phyloP scores from a whole-genome alignment of 92 coral and sea anemone species.

The Pocillopora meandrina region DNA sequence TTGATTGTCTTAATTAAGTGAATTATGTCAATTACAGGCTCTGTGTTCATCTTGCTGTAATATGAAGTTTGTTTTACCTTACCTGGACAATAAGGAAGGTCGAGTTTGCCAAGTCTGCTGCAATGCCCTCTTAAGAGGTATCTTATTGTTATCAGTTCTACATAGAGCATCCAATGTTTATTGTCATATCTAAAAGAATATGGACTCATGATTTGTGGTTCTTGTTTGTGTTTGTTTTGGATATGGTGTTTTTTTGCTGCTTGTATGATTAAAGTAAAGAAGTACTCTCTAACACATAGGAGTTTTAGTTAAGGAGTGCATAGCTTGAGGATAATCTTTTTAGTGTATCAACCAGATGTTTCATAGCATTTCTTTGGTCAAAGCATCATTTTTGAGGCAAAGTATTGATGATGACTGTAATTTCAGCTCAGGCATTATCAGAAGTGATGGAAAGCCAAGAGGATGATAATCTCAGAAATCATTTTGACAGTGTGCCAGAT shows the following conservation, averaged over 20 bases:
- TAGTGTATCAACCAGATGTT: not conserved
- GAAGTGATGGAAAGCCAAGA: conserved; percentile 15
- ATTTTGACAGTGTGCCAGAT: not conserved
- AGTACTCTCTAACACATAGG: too few relatives aligned
- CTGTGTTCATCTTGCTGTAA: conserved; percentile 96
- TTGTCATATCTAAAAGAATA: too few relatives aligned
- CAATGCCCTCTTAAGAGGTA: conserved; percentile 80
- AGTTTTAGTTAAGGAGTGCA: too few relatives aligned
- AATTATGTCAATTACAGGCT: conserved; percentile 52
- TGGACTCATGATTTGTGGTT: too few relatives aligned
- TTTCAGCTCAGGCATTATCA: conserved; percentile 29
- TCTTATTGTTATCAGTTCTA: not conserved
- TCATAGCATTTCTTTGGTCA: not conserved
- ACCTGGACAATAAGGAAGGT: conserved; percentile 87
- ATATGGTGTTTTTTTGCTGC: too few relatives aligned
- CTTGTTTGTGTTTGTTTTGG: too few relatives aligned
- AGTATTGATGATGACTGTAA: not conserved
- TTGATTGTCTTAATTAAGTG: not conserved
- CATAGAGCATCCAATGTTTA: too few relatives aligned
- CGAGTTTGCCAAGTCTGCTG: conserved; percentile 98
- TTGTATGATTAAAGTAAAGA: too few relatives aligned
- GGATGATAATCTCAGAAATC: not conserved
- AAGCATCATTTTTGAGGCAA: not conserved
- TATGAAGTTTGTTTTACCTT: conserved; percentile 90
- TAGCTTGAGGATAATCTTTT: not conserved